Conservation (phyloP, 2,888 invertebrate species). For the Spicauda simplicius region DNA sequence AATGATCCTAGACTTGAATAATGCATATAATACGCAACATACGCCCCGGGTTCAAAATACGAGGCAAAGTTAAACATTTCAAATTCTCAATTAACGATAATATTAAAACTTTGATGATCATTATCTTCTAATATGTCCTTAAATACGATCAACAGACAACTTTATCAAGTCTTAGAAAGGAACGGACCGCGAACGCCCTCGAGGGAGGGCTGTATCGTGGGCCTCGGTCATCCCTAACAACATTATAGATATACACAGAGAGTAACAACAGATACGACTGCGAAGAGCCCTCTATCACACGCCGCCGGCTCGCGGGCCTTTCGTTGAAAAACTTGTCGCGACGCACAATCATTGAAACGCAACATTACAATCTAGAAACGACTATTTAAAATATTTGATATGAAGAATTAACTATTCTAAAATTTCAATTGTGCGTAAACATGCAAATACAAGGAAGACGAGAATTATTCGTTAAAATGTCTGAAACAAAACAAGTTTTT, state of each 20-base stretch:
- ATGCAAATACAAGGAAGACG: slow-evolving; percentile 78
- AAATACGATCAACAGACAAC: slow-evolving; percentile 76
- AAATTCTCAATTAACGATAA: slow-evolving; percentile 38
- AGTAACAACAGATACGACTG: slow-evolving; percentile 61
- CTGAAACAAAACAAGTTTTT: slow-evolving; percentile 66
- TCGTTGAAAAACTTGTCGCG: slow-evolving; percentile 72
- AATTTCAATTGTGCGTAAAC: slow-evolving; percentile 75
- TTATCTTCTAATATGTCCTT: slow-evolving; percentile 58
- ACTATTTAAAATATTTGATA: slow-evolving; percentile 73
- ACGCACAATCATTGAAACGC: slow-evolving; percentile 54
- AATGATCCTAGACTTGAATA: slow-evolving; percentile 38
- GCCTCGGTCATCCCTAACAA: slow-evolving; percentile 58
- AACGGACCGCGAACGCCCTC: slow-evolving; percentile 54
- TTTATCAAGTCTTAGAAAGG: slow-evolving; percentile 68
- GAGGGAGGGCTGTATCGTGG: slow-evolving; percentile 18
- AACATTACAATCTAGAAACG: slow-evolving; percentile 57
- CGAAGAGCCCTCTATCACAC: slow-evolving; percentile 37
- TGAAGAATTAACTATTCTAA: slow-evolving; percentile 73
- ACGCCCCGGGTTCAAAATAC: slow-evolving; percentile 27
- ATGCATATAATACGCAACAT: slow-evolving; percentile 40
- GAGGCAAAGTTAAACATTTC: slow-evolving; percentile 42
- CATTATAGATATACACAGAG: slow-evolving; percentile 64
- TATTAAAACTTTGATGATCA: slow-evolving; percentile 40
- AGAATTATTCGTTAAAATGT: slow-evolving; percentile 59
- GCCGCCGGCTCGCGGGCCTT: slow-evolving; percentile 44